Percentiles rank a stretch among this genome's conserved stretches.
phyloP scores from a whole-genome alignment of 1,140 invertebrate genomes.

The Zaprionus gabonicus region DNA sequence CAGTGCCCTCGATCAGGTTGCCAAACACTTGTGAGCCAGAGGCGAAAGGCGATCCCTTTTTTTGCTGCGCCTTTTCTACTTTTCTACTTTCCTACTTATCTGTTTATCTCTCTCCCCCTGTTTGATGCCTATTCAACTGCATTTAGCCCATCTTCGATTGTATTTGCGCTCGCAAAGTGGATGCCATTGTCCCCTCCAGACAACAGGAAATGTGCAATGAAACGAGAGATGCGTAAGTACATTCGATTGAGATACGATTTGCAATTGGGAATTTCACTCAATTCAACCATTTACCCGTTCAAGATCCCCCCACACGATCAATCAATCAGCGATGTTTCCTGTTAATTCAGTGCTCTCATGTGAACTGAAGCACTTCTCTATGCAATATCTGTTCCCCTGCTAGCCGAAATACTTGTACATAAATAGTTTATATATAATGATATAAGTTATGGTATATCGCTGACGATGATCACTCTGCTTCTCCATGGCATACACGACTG shows the following conservation, averaged over 20 bases:
- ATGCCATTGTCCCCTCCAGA: conserved; percentile 7
- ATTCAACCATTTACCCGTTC: not conserved
- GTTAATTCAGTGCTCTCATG: not conserved
- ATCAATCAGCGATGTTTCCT: conserved; percentile 19
- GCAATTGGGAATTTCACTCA: conserved; percentile 29
- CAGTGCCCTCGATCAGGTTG: conserved; percentile 70
- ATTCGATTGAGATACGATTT: conserved; percentile 41
- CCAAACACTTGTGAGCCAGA: conserved; percentile 61
- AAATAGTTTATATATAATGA: not conserved
- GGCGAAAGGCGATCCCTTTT: conserved; percentile 56
- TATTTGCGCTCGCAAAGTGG: conserved; percentile 32
- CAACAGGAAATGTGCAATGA: conserved; percentile 70
- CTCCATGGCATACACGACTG: conserved; percentile 12
- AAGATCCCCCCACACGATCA: conserved; percentile 10
- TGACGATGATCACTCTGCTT: not conserved
- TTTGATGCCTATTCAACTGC: conserved; percentile 31
- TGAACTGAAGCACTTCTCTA: not conserved
- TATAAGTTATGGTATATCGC: not conserved
- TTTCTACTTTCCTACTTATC: not conserved
- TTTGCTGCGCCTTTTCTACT: conserved; percentile 12
- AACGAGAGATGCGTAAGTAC: conserved; percentile 27
- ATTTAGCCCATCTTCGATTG: conserved; percentile 24
- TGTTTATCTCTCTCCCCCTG: not conserved
- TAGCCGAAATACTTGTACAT: not conserved
- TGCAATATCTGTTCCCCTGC: not conserved